Base-by-base conservation (phyloP, 2,888 invertebrate genomes). In the Macrosoma leucophasiata region DNA sequence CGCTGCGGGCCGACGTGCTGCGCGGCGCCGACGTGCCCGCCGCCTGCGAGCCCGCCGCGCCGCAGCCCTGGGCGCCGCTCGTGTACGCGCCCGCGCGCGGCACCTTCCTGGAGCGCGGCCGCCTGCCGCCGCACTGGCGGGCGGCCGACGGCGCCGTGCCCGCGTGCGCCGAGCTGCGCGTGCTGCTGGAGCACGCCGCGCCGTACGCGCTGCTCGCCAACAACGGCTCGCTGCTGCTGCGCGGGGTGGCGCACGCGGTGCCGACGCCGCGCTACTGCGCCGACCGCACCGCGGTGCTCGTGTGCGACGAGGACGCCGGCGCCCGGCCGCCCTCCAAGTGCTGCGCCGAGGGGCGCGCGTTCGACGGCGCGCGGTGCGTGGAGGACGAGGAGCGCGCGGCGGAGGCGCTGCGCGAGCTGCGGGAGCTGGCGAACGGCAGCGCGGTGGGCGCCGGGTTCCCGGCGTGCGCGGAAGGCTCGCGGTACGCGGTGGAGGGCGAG, bases 201-300 rank as follows among this genome's bases (percentile, higher is more conserved):
- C 59, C 70, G 24, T 82, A 72, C 58, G 88, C 85, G 51, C 60
- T 89, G 22, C 67, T 90, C n/a, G 85, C 91, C 39, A 87, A 88
- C 46, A 89, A 89, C 62, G 94, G 91, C 0, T 87, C 87, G 6
- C 75, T 91, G 34, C 76, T 85, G 51, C 62, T 90, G 39, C 77
- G 88, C 0, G 85, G 86, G 33, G 50, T 55, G 20, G 50, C 38
- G 18, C 34, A 27, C 8, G 74, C 78, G 26, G 64, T 90, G 36
- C 73, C 87, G 4, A 87, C 90, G 0, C 63, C 65, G 1, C 82
- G 87, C 21, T 93, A 88, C 66, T 94, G 94, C 66, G 86, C 90
- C 22, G 93, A 93, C 61, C 75, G 86, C 19, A 81, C 81, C 10
- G 88, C 86, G 2, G 88, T 90, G 5, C 71, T 93, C 3, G 87